These are phyloP conservation scores for Dromaius novaehollandiae DNA, from an alignment of 2,113 vertebrate species.

Conservation along the genomic window DNA sequence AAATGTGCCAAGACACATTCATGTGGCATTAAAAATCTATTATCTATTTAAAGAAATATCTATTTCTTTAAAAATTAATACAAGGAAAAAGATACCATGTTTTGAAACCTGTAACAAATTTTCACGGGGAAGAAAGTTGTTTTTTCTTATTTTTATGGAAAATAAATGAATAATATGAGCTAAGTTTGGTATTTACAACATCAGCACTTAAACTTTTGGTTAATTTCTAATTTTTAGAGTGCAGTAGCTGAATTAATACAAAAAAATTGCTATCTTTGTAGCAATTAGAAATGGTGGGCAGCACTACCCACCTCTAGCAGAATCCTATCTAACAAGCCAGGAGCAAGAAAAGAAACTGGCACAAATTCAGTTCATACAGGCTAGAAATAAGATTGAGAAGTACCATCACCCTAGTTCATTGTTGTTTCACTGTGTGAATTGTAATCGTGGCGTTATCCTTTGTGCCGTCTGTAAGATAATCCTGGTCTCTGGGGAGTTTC, in stretches of 20 bases:
- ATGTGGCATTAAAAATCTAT: neutral
- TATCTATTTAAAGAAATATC: too few relatives aligned
- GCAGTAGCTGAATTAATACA: neutral
- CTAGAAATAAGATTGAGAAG: conserved; percentile 31
- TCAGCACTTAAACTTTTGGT: neutral
- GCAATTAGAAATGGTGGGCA: neutral
- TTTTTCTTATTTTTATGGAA: neutral
- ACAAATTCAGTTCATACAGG: neutral
- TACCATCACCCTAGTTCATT: conserved; percentile 36
- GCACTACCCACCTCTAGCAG: neutral
- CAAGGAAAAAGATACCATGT: neutral
- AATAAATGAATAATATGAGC: neutral
- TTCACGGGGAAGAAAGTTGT: neutral
- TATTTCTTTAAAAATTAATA: neutral
- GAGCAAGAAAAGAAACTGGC: neutral
- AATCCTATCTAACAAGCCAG: neutral
- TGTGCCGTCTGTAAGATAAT: neutral
- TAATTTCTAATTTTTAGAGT: neutral
- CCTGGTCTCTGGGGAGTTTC: neutral
- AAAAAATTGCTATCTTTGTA: neutral
- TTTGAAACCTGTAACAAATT: neutral
- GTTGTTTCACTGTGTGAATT: conserved; percentile 7
- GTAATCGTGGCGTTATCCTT: conserved; percentile 49
- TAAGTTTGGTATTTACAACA: neutral
- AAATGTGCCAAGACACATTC: neutral